phyloP scores from a whole-genome alignment of 2,113 vertebrate species.

The Centropus bengalensis region DNA sequence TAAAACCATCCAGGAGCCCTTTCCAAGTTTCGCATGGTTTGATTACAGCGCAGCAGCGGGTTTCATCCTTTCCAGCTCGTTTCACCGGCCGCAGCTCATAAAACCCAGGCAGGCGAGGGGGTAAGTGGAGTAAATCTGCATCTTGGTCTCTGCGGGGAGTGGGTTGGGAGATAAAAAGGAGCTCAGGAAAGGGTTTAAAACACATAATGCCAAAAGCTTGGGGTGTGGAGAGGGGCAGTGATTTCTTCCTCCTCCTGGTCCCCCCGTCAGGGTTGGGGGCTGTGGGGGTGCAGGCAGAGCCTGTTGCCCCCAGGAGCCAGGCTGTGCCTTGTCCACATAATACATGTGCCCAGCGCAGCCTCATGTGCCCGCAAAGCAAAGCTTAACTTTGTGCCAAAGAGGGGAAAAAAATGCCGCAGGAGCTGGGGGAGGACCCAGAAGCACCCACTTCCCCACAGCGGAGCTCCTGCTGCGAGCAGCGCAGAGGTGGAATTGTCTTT shows the following conservation, averaged over 20 bases:
- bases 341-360: too few species aligned
- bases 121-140: not conserved
- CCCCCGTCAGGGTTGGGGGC: fast-evolving
- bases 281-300: not conserved
- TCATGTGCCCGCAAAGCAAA: not conserved
- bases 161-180: not conserved
- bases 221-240: not conserved
- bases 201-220: fast-evolving
- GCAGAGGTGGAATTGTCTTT: not conserved
- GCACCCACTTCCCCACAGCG: fast-evolving
- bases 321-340: not conserved
- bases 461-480: not conserved
- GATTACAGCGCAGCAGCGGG: not conserved
- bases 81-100: not conserved
- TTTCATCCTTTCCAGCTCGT: not conserved
- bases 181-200: not conserved
- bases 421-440: not conserved
- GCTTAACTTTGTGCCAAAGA: not conserved
- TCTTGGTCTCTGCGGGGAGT: not conserved
- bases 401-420: too few species aligned
- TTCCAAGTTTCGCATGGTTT: not conserved
- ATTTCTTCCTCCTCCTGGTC: not conserved
- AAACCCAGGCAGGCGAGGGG: not conserved
- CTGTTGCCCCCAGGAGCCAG: fast-evolving
- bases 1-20: not conserved